Percentiles rank a stretch among this genome's conserved stretches.
Evolutionary conservation across 2,888 invertebrate species (phyloP).

Genomic region (Rosalia funebris): DNA sequence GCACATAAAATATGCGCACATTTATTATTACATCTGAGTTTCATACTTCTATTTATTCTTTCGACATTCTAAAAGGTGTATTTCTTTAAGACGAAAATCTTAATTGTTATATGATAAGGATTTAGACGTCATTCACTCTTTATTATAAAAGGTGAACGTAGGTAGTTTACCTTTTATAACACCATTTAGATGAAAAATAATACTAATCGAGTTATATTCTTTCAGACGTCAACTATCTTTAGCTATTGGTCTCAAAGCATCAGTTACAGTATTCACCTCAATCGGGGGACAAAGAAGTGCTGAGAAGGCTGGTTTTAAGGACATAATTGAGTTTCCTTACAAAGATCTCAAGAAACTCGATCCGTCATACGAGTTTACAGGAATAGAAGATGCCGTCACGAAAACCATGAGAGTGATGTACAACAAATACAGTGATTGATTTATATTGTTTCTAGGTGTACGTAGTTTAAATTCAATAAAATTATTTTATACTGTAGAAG

Average conservation of each 20-base stretch:
- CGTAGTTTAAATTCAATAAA: not conserved
- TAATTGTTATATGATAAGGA: no score
- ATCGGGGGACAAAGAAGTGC: not conserved
- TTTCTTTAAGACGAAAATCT: no score
- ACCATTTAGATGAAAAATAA: no score
- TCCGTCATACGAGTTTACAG: not conserved
- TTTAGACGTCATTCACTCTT: no score
- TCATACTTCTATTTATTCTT: no score
- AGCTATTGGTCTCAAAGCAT: slow-evolving; percentile 1
- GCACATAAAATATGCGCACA: no score
- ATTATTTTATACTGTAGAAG: no score
- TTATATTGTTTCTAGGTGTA: not conserved
- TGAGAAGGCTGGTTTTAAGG: slow-evolving; percentile 7
- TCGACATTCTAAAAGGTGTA: no score
- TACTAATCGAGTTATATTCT: no score
- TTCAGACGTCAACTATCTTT: slow-evolving; percentile 3
- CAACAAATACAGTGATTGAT: slow-evolving; percentile 4
- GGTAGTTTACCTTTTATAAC: no score
- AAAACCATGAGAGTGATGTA: slow-evolving; percentile 13
- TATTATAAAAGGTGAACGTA: no score
- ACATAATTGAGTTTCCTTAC: not conserved
- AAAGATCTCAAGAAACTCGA: slow-evolving; percentile 2
- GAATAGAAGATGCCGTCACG: slow-evolving; percentile 5
- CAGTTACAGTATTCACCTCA: slow-evolving; percentile 10
- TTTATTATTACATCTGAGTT: no score